A percentile compares a stretch with the other conserved stretches of the same genome.
Evolutionary conservation across 2,113 vertebrate genomes (phyloP).

Genomic region (Tenrec ecaudatus): DNA sequence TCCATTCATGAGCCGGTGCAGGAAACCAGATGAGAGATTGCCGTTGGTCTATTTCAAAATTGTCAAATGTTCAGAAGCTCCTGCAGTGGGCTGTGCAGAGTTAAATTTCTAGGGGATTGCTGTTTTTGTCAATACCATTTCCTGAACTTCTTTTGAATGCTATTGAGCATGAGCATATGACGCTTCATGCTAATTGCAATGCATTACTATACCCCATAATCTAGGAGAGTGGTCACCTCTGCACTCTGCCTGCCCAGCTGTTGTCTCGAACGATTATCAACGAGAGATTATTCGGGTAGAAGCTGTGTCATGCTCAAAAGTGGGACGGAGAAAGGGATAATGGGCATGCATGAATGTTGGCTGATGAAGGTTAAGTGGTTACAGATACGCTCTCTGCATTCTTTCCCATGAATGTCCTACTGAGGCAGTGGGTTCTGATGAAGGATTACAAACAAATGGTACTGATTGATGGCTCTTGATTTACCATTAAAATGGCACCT

Average conservation of each 20-base stretch:
- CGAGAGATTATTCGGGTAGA: constrained; percentile 85
- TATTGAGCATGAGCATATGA: constrained; percentile 79
- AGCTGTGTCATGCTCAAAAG: constrained; percentile 86
- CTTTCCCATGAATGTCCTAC: constrained; percentile 75
- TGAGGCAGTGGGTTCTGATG: constrained; percentile 81
- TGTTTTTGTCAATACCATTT: constrained; percentile 78
- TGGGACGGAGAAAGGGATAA: constrained; percentile 86
- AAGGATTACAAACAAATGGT: constrained; percentile 82
- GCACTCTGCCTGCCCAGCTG: constrained; percentile 87
- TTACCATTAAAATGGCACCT: constrained; percentile 79
- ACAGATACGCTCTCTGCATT: constrained; percentile 83
- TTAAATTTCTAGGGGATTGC: constrained; percentile 72
- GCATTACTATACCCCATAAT: constrained; percentile 83
- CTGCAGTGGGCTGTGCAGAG: constrained; percentile 45
- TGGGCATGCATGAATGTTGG: constrained; percentile 84
- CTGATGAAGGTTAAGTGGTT: constrained; percentile 89
- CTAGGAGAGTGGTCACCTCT: constrained; percentile 86
- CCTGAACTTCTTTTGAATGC: constrained; percentile 78
- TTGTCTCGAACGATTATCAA: constrained; percentile 89
- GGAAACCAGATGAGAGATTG: constrained; percentile 40
- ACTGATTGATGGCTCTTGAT: constrained; percentile 84
- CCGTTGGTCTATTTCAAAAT: constrained; percentile 65
- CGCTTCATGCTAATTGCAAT: constrained; percentile 86
- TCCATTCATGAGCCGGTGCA: constrained; percentile 47
- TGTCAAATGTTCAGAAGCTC: constrained; percentile 61